Evolutionary conservation across 2,113 vertebrate species (phyloP), one percentile per base, ranked within the genome.

Genomic region (Grammomys dolichurus): DNA sequence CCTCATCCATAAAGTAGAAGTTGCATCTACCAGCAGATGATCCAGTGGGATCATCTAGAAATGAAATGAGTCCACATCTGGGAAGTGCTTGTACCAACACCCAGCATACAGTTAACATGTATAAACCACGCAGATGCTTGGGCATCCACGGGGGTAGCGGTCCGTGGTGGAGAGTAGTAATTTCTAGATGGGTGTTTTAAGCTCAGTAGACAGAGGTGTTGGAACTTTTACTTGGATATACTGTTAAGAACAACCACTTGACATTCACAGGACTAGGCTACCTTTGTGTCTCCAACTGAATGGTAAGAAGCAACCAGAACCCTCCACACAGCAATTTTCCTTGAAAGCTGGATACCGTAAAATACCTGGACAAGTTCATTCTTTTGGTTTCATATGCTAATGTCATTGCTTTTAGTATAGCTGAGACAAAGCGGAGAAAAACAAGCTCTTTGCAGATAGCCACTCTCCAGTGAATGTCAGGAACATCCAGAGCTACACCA

Each of bases 151-250:
- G 31, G 31, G 31, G 31, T 95, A 12, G 40, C 28, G 14, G 73
- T 96, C 65, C 48, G 33, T 86, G 73, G 56, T 36, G 24, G n/a
- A 56, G 12, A 65, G 4, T 20, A 1, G 33, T 63, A 48, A 48
- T 86, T 95, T 87, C 28, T 63, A 58, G 81, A 78, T 20, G 54
- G 58, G 88, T 85, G 33, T 12, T 93, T 24, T 56, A 60, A 93
- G 84, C 69, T 89, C 43, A 87, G 31, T 76, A 36, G 58, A 76
- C 43, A n/a, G 0, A 48, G 8, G 43, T 7, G 16, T 77, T 72
- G 43, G 6, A 40, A 94, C 43, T 48, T n/a, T 82, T n/a, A 51
- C 48, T 58, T 72, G 11, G 43, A 90, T 46, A 78, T 6, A 76
- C 43, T 10, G 16, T 11, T 48, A 63, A 36, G 48, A 82, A 60